Percentiles rank a stretch among this genome's conserved stretches.
phyloP scores from a whole-genome alignment of 1,140 invertebrate species.

The Globodera rostochiensis region DNA sequence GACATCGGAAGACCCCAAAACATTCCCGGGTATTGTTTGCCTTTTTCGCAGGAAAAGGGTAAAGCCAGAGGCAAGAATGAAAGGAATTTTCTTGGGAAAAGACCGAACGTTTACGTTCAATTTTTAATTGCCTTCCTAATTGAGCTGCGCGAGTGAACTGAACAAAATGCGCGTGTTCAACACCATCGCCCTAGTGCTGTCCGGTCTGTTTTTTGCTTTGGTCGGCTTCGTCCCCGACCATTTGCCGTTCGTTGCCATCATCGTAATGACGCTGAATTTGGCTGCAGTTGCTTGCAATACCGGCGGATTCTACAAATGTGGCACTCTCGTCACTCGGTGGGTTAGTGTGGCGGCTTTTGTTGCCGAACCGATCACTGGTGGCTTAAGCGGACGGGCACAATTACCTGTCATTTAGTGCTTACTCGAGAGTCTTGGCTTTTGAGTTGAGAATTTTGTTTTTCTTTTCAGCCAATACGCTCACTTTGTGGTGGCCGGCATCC shows the following conservation, averaged over 20 bases:
- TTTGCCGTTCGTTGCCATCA: conserved; percentile 31
- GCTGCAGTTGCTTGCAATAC: conserved; percentile 49
- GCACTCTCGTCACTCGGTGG: conserved; percentile 50
- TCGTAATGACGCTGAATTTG: conserved; percentile 47
- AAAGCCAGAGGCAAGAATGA: no score
- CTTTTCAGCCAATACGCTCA: conserved; percentile 40
- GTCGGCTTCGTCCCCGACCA: conserved; percentile 53
- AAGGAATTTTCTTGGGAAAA: no score
- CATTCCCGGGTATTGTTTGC: no score
- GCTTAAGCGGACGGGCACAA: no score
- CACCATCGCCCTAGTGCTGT: conserved; percentile 48
- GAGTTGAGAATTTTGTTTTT: conserved; percentile 10
- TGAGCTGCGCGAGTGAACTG: conserved; percentile 38
- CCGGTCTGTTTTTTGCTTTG: conserved; percentile 45
- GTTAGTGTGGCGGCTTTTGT: conserved; percentile 7
- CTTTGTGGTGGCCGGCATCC: conserved; percentile 44
- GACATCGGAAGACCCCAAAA: no score
- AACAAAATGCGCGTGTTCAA: conserved; percentile 58
- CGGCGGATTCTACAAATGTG: conserved; percentile 59
- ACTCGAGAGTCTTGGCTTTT: no score
- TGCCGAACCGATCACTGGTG: no score
- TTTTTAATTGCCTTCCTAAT: no score
- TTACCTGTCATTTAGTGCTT: neutral
- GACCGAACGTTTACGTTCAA: no score
- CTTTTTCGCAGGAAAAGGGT: no score